phyloP scores from a whole-genome alignment of 1,140 invertebrate genomes.

The Drosophila pandora region DNA sequence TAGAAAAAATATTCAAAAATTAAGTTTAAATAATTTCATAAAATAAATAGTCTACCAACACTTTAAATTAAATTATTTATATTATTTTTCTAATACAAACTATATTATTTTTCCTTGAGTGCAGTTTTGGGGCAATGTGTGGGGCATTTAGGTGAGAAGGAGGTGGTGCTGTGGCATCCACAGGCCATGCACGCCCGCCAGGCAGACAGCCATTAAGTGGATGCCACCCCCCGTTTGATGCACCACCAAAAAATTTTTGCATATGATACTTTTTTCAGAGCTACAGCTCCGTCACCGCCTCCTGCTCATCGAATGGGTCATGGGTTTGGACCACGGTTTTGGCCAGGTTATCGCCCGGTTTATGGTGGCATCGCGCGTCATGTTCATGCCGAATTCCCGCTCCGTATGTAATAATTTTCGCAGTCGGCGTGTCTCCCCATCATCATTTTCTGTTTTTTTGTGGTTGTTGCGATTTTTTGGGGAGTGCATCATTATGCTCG shows the following conservation, averaged over 20 bases:
- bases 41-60: neutral
- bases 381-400: conserved; percentile 76
- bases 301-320: conserved; percentile 51
- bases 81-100: neutral
- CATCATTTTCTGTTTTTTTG: conserved; percentile 19
- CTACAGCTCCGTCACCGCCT: conserved; percentile 11
- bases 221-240: conserved; percentile 17
- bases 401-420: conserved; percentile 70
- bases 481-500: conserved; percentile 50
- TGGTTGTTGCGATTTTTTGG: conserved; percentile 9
- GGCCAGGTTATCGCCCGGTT: conserved; percentile 70
- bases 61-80: neutral
- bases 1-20: neutral
- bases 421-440: conserved; percentile 50
- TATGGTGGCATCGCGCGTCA: conserved; percentile 78
- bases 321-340: conserved; percentile 13
- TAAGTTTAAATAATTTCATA: neutral
- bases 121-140: conserved; percentile 6
- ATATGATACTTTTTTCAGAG: conserved; percentile 55
- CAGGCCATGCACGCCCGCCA: conserved; percentile 44
- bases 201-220: conserved; percentile 71
- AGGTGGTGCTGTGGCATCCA: conserved; percentile 24
- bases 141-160: conserved; percentile 13
- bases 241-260: conserved; percentile 48
- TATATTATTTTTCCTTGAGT: neutral